These are phyloP conservation scores for Laterallus jamaicensis DNA, from an alignment of 2,113 vertebrate genomes.

Conservation along the genomic window DNA sequence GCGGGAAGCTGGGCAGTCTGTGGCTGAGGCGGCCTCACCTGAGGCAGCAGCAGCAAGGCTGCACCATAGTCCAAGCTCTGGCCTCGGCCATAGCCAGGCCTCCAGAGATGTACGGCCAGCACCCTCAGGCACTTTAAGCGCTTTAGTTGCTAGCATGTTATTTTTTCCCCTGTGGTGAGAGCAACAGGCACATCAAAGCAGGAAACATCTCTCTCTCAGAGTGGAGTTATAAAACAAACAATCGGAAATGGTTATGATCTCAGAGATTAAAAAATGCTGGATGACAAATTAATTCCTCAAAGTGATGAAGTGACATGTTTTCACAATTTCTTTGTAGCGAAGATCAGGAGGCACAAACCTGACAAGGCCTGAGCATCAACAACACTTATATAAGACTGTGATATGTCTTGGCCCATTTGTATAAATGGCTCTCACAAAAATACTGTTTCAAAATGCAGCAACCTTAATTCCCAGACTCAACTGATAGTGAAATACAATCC, in stretches of 20 bases:
- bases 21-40: fast-evolving
- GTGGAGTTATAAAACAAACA: slow-evolving; percentile 50
- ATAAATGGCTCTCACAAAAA: slow-evolving; percentile 1
- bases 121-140: background rate
- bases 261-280: slow-evolving; percentile 51
- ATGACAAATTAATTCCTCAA: slow-evolving; percentile 57
- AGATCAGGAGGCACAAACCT: slow-evolving; percentile 25
- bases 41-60: background rate
- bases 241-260: slow-evolving; percentile 38
- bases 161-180: slow-evolving; percentile 6
- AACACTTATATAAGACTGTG: background rate
- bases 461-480: background rate
- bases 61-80: background rate
- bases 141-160: background rate
- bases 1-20: background rate
- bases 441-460: background rate
- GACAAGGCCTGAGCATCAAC: background rate
- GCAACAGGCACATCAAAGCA: slow-evolving; percentile 70
- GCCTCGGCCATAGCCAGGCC: background rate
- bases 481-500: background rate
- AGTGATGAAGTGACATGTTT: slow-evolving; percentile 37
- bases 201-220: slow-evolving; percentile 18
- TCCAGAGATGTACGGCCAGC: background rate
- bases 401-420: slow-evolving; percentile 14
- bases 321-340: slow-evolving; percentile 29